Percentiles rank a stretch among this genome's conserved stretches.
phyloP scores from a whole-genome alignment of 2,113 vertebrate genomes.

The Vicugna pacos region DNA sequence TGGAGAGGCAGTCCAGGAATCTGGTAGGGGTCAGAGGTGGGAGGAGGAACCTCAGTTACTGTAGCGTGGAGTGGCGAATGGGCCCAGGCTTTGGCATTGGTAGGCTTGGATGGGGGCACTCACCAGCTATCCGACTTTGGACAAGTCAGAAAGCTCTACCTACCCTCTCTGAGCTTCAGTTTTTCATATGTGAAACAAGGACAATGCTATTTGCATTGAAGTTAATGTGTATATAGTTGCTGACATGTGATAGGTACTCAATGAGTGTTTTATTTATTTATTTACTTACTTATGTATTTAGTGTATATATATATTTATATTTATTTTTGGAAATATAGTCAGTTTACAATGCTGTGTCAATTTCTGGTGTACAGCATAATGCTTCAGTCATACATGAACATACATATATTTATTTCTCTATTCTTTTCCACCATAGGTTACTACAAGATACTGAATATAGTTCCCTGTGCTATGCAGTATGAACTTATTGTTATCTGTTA shows the following conservation, averaged over 20 bases:
- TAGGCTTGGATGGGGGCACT: neutral
- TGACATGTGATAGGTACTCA: neutral
- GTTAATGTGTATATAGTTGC: neutral
- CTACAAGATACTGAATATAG: too few relatives aligned
- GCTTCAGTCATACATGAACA: too few relatives aligned
- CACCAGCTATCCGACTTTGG: neutral
- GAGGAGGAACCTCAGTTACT: neutral
- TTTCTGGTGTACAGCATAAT: too few relatives aligned
- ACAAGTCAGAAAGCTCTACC: neutral
- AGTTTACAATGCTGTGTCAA: too few relatives aligned
- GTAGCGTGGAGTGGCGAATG: neutral
- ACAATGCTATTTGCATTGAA: neutral
- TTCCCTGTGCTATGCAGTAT: too few relatives aligned
- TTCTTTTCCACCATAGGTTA: too few relatives aligned
- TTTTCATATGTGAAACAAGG: neutral
- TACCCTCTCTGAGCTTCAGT: neutral
- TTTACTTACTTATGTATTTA: too few relatives aligned
- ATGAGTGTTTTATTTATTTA: too few relatives aligned
- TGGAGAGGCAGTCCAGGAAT: neutral
- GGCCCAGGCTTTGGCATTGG: neutral
- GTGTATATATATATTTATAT: too few relatives aligned
- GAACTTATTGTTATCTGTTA: too few relatives aligned
- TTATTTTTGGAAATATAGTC: too few relatives aligned
- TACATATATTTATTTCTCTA: too few relatives aligned
- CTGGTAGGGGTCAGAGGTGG: neutral